Evolutionary conservation across 2,797 vertebrate species (phyloP).

Genomic region (Cichlasoma orientale): DNA sequence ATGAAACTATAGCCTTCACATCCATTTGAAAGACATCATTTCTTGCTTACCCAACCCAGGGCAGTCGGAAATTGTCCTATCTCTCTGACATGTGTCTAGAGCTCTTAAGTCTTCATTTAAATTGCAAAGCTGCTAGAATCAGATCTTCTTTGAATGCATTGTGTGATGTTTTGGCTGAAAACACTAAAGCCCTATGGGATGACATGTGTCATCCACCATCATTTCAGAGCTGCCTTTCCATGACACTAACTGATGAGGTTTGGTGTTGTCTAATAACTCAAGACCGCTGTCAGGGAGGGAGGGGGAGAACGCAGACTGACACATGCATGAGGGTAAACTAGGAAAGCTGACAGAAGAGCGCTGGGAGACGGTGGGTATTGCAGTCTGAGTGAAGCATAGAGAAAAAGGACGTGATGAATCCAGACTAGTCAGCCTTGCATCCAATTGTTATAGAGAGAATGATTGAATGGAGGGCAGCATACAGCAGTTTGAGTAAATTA

Average conservation of each 20-base stretch:
- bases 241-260: slow-evolving; percentile 58
- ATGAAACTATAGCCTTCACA: neutral
- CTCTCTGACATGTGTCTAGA: slow-evolving; percentile 38
- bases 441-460: slow-evolving; percentile 16
- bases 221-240: slow-evolving; percentile 52
- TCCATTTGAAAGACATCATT: slow-evolving; percentile 25
- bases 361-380: slow-evolving; percentile 17
- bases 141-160: slow-evolving; percentile 29
- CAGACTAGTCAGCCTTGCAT: slow-evolving; percentile 30
- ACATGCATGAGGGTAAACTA: slow-evolving; percentile 41
- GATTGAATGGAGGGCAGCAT: slow-evolving; percentile 39
- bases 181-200: slow-evolving; percentile 50
- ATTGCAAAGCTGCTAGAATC: slow-evolving; percentile 43
- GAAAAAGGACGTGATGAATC: slow-evolving; percentile 25
- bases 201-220: slow-evolving; percentile 54
- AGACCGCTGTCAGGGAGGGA: slow-evolving; percentile 25
- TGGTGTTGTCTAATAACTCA: slow-evolving; percentile 68
- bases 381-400: slow-evolving; percentile 38
- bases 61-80: slow-evolving; percentile 25
- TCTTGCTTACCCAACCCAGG: slow-evolving; percentile 12
- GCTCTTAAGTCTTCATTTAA: slow-evolving; percentile 56
- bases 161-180: slow-evolving; percentile 64
- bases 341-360: slow-evolving; percentile 39
- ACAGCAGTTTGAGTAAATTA: slow-evolving; percentile 52
- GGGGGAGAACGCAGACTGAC: slow-evolving; percentile 13